These are phyloP conservation scores for Heliconius melpomene DNA, from an alignment of 1,140 invertebrate genomes.

Conservation along the genomic window DNA sequence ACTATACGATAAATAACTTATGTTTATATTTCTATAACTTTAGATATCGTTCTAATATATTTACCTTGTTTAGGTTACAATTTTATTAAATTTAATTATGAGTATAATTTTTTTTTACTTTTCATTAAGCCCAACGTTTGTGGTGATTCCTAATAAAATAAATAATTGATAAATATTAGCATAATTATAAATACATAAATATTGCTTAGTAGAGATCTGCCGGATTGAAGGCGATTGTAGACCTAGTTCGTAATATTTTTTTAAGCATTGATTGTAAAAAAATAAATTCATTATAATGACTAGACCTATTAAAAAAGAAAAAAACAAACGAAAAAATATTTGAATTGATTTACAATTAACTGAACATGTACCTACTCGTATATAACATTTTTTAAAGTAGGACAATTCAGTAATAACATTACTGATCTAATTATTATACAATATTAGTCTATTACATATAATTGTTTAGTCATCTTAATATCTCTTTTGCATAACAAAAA, in stretches of 20 bases:
- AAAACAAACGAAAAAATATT: background rate
- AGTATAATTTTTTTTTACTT: too few relatives aligned
- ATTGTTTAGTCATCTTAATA: constrained; percentile 5
- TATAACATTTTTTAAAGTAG: background rate
- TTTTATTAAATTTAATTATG: too few relatives aligned
- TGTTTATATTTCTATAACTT: background rate
- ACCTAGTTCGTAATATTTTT: too few relatives aligned
- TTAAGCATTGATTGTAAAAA: background rate
- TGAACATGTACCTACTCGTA: background rate
- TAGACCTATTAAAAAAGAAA: background rate
- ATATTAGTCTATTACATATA: background rate
- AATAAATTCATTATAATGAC: background rate
- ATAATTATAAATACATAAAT: too few relatives aligned
- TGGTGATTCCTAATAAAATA: too few relatives aligned
- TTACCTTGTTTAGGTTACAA: too few relatives aligned
- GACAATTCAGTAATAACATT: background rate
- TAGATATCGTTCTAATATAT: background rate
- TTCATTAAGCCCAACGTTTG: too few relatives aligned
- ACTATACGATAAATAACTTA: background rate
- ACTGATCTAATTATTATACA: background rate
- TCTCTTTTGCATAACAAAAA: background rate
- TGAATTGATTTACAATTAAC: background rate
- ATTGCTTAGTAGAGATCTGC: too few relatives aligned
- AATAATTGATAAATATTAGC: too few relatives aligned
- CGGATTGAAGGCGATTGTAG: too few relatives aligned